Base-by-base conservation (phyloP, 2,888 invertebrate genomes). In the Drosophila rellima region DNA sequence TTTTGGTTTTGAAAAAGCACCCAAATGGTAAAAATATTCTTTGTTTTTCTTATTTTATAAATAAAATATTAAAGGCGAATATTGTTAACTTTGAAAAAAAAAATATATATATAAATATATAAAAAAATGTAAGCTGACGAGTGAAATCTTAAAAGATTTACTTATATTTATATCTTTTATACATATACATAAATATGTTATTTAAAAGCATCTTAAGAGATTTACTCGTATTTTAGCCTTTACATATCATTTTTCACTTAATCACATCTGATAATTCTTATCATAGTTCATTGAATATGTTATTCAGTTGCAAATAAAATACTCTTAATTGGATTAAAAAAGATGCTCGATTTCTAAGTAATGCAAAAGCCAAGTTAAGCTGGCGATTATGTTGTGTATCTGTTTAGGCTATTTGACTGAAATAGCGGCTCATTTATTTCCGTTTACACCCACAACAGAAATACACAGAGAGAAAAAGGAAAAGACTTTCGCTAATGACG, bases 401-500 rank as follows among this genome's bases (percentile, higher is more conserved):
- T 45, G 40, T 54, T 29, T 40, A 40, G 26, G 54, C 52, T 35
- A 47, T 74, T 74, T 56, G 37, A 45, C 57, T 47, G n/a, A 39
- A 10, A 37, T 33, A 57, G 20, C 40, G 69, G 64, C 75, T 64
- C 64, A 76, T 70, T 55, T 70, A 56, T 70, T 64, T 59, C 37
- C 75, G 54, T 33, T 69, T 69, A 69, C 45, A 44, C 37, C 31
- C 35, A 35, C 62, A 10, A 37, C 37, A 42, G 10, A 52, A 6
- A 29, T 6, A 45, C 44, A 60, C 29, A 15, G 8, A 47, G 11
- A 31, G 31, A 33, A 40, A 31, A 54, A n/a, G 11, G 31, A 54
- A 39, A 29, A 56, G 7, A 31, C 23, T 31, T 48, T 47, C 48
- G 75, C 78, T 78, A 82, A 88, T 82, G 82, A 88, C 86, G 80